Percentiles rank a stretch among this genome's conserved stretches.
phyloP scores from a whole-genome alignment of 2,888 invertebrate species.

The Liodrosophila aerea region DNA sequence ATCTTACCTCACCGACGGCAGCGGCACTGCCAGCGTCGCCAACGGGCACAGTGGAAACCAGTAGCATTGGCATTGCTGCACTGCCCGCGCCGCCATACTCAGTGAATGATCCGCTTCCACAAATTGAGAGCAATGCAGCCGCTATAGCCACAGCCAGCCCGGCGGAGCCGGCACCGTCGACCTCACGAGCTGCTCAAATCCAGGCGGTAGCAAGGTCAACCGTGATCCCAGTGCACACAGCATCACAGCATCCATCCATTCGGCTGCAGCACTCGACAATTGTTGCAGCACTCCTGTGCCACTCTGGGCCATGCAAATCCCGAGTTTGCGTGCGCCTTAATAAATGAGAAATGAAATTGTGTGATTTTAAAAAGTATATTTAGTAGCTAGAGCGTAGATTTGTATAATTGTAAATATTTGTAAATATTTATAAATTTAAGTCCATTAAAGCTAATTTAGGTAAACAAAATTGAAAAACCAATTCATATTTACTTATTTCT shows the following conservation, averaged over 20 bases:
- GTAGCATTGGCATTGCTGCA: slow-evolving; percentile 58
- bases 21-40: slow-evolving; percentile 21
- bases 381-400: slow-evolving; percentile 46
- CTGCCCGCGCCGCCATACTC: slow-evolving; percentile 69
- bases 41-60: slow-evolving; percentile 26
- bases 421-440: slow-evolving; percentile 57
- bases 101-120: slow-evolving; percentile 48
- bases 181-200: slow-evolving; percentile 62
- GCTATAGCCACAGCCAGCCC: slow-evolving; percentile 14
- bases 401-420: slow-evolving; percentile 61
- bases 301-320: slow-evolving; percentile 55
- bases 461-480: slow-evolving; percentile 7
- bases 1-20: slow-evolving; percentile 51
- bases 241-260: slow-evolving; percentile 30
- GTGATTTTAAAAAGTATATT: slow-evolving; percentile 61
- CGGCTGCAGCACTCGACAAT: slow-evolving; percentile 2
- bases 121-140: background rate
- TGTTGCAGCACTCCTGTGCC: slow-evolving; percentile 48
- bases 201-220: slow-evolving; percentile 27
- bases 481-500: no score
- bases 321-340: slow-evolving; percentile 48
- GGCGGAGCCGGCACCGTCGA: slow-evolving; percentile 56
- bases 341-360: slow-evolving; percentile 54
- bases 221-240: slow-evolving; percentile 25
- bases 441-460: slow-evolving; percentile 46